Evolutionary conservation across 2,888 invertebrate species (phyloP), one percentile per base, ranked within the genome.

Genomic region (Pseudococcus longispinus): DNA sequence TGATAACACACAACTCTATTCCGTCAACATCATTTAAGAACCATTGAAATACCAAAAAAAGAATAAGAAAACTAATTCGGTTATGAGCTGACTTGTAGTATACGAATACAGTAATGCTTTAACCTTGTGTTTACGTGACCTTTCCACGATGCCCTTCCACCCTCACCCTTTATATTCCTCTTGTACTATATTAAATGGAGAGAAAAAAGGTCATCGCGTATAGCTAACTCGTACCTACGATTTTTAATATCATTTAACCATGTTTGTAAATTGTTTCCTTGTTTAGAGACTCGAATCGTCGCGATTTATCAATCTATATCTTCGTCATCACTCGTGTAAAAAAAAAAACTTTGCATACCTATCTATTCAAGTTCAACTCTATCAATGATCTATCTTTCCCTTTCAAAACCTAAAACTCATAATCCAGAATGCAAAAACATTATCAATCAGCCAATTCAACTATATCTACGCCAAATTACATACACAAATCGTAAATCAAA

Each of bases 121-220:
- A 86, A 86, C 86, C 86, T 86, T 86, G 86, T 37, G 51, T 86
- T 86, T 86, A 86, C 86, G 86, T 86, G 86, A 86, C 86, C 86
- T 86, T 86, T 86, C 86, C 77, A 77, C 46, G 29, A 55, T 86
- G 86, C 80, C 55, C 86, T 86, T 80, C 86, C 86, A 86, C 86
- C 86, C 86, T 86, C 86, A 55, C 86, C 86, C 77, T 80, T 80
- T 86, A 32, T 74, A 46, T 20, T 42, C 23, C 8, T 74, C 74
- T 32, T 32, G 32, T 60, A 74, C 29, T n/a, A 85, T 74, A 85
- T 80, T 77, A 55, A 80, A 77, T 85, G 77, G 26, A 51, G 32
- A 80, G 32, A 80, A 80, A 80, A 85, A 86, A 86, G 86, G 86
- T 86, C 86, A 86, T 37, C 77, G 37, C 37, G 37, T 37, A 37